A percentile compares a stretch with the other conserved stretches of the same genome.
Conservation (phyloP, 2,888 invertebrate genomes). For the Margaritifera margaritifera region DNA sequence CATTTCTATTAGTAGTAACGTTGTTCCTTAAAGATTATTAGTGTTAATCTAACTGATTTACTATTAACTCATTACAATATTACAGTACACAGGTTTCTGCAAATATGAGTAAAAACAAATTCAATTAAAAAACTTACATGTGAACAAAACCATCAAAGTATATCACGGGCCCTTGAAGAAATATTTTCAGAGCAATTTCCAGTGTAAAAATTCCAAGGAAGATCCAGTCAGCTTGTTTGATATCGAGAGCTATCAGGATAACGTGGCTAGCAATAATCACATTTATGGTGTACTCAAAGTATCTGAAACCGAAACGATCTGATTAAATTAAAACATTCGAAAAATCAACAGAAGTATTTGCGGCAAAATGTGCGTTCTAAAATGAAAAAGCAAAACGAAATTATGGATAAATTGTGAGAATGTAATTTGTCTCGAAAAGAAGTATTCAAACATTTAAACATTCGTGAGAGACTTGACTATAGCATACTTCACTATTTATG, state of each 20-base stretch:
- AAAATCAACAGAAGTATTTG: neutral
- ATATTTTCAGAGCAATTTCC: slow-evolving; percentile 73
- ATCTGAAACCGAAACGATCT: slow-evolving; percentile 56
- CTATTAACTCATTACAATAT: too few species aligned
- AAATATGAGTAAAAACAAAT: neutral
- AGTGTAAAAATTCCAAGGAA: slow-evolving; percentile 71
- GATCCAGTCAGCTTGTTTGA: slow-evolving; percentile 70
- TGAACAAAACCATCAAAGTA: slow-evolving; percentile 72
- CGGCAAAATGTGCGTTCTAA: neutral
- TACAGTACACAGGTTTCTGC: too few species aligned
- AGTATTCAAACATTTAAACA: too few species aligned
- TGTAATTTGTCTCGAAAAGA: too few species aligned
- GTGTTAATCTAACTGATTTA: too few species aligned
- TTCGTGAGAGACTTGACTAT: too few species aligned
- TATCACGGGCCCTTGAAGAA: slow-evolving; percentile 67
- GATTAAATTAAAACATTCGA: neutral
- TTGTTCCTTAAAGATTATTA: too few species aligned
- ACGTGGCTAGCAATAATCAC: slow-evolving; percentile 72
- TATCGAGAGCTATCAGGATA: slow-evolving; percentile 67
- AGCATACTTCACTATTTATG: too few species aligned
- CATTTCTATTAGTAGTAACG: too few species aligned
- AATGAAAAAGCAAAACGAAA: neutral
- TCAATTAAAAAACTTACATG: slow-evolving; percentile 61
- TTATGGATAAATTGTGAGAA: neutral
- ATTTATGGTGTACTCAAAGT: slow-evolving; percentile 72